Conservation (phyloP, 2,888 invertebrate genomes). For the Conchocele bisecta region DNA sequence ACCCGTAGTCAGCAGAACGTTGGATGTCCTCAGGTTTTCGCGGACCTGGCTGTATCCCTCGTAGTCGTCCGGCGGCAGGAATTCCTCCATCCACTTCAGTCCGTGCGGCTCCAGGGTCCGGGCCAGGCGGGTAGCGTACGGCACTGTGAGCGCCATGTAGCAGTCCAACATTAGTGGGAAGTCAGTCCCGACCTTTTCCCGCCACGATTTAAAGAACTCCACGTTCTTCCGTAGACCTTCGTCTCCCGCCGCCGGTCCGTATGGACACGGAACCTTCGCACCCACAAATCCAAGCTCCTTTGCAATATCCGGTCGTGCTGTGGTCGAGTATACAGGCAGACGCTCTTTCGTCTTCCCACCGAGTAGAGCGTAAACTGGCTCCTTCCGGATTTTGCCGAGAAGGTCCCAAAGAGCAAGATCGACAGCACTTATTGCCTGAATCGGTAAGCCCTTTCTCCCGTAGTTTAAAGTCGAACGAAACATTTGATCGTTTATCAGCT, state of each 20-base stretch:
- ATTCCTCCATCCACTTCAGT: conserved; percentile 81
- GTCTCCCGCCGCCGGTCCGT: conserved; percentile 78
- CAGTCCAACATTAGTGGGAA: conserved; percentile 80
- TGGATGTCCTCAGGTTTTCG: conserved; percentile 69
- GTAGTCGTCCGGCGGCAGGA: conserved; percentile 79
- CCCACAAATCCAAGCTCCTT: conserved; percentile 78
- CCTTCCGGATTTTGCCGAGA: conserved; percentile 75
- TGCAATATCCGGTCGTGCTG: conserved; percentile 77
- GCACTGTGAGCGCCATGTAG: conserved; percentile 78
- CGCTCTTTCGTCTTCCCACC: conserved; percentile 80
- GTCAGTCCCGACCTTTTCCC: conserved; percentile 77
- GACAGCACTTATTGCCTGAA: conserved; percentile 79
- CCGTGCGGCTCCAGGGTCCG: conserved; percentile 74
- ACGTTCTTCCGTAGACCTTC: conserved; percentile 77
- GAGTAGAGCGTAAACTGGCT: conserved; percentile 79
- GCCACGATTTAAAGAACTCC: conserved; percentile 74
- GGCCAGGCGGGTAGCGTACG: conserved; percentile 76
- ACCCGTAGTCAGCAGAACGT: conserved; percentile 77
- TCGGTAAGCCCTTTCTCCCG: conserved; percentile 78
- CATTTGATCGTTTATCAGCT: conserved; percentile 80
- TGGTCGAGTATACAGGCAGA: conserved; percentile 79
- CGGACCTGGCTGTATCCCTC: conserved; percentile 74
- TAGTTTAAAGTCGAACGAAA: conserved; percentile 79
- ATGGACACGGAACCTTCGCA: conserved; percentile 77
- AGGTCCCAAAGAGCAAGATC: conserved; percentile 80